Evolutionary conservation across 2,797 vertebrate genomes (phyloP).

Genomic region (Gallinago solitaria): DNA sequence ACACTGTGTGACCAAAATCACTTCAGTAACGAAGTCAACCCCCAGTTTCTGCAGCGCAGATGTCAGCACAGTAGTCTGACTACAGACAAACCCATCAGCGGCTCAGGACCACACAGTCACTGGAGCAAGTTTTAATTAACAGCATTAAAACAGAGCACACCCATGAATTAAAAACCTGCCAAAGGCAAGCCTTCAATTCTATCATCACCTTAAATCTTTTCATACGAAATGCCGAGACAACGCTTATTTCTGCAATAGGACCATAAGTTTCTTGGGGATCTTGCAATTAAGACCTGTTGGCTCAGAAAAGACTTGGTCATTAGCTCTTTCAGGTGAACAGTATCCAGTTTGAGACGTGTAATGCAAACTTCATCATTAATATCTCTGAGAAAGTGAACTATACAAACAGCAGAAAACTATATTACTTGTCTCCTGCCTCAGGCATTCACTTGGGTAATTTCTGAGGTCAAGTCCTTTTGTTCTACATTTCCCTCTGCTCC

Average conservation of each 20-base stretch:
- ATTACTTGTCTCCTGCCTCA: not conserved
- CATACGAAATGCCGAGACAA: not conserved
- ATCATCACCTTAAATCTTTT: not conserved
- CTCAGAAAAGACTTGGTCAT: not conserved
- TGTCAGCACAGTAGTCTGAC: rapidly evolving
- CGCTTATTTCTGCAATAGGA: not conserved
- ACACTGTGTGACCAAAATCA: not conserved
- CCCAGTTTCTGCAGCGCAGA: rapidly evolving
- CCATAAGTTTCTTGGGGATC: not conserved
- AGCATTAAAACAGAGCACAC: not conserved
- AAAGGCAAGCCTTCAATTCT: not conserved
- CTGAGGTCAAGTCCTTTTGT: not conserved
- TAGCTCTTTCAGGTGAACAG: not conserved
- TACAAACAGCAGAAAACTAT: not conserved
- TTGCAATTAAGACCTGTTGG: not conserved
- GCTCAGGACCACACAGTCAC: not conserved
- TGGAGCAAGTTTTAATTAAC: not conserved
- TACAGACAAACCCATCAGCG: rapidly evolving
- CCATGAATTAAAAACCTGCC: rapidly evolving
- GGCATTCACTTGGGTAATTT: not conserved
- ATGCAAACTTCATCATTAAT: not conserved
- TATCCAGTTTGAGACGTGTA: rapidly evolving
- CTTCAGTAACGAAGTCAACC: not conserved
- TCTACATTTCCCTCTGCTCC: not conserved
- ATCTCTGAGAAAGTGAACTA: not conserved